Conservation (phyloP, 2,113 vertebrate species). For the Tachuris rubrigastra region DNA sequence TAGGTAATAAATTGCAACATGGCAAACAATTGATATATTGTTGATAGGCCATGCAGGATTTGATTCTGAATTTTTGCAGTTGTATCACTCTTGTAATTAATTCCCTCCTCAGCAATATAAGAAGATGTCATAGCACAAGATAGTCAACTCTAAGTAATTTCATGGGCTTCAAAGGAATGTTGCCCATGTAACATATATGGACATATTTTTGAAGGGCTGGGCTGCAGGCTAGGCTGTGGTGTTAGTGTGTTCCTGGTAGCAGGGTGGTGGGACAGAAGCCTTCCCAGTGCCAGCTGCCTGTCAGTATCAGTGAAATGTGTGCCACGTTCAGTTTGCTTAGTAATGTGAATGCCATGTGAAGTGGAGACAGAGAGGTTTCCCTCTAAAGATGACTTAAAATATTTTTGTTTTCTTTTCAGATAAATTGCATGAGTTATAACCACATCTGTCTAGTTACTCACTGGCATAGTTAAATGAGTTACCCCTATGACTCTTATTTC, state of each 20-base stretch:
- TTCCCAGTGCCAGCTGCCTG: rapidly evolving
- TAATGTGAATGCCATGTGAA: neutral
- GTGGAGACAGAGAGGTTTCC: neutral
- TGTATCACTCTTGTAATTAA: neutral
- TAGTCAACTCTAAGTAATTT: neutral
- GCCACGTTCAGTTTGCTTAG: neutral
- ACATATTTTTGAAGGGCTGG: neutral
- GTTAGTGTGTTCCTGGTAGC: neutral
- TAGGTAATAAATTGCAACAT: neutral
- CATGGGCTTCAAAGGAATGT: neutral
- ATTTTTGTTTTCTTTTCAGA: neutral
- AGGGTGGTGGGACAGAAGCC: neutral
- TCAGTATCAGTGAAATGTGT: rapidly evolving
- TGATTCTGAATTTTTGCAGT: neutral
- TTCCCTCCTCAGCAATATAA: neutral
- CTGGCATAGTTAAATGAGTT: neutral
- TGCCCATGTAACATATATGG: neutral
- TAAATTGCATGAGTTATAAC: neutral
- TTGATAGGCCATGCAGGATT: neutral
- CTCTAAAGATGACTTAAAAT: neutral
- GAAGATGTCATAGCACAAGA: neutral
- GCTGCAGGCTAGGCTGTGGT: neutral
- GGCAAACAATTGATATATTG: neutral
- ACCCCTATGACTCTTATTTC: neutral
- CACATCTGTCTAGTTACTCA: neutral